Evolutionary conservation across 2,888 invertebrate genomes (phyloP).

Genomic region (Steromphala cineraria): DNA sequence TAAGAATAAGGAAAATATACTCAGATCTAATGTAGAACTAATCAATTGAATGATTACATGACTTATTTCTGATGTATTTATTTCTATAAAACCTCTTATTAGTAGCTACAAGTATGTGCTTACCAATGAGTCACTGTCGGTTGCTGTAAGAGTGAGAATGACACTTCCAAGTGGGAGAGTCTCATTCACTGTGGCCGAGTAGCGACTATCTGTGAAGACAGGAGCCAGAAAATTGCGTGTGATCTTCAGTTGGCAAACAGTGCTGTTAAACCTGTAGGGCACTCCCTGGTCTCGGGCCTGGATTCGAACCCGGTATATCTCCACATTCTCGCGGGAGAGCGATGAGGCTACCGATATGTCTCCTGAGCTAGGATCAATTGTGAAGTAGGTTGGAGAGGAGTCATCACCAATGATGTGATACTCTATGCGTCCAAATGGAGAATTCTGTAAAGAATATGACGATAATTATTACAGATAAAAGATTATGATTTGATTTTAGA

Average conservation of each 20-base stretch:
- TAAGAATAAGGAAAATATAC: background rate
- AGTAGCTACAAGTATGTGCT: constrained; percentile 1
- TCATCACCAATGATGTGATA: constrained; percentile 69
- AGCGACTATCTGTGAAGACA: constrained; percentile 38
- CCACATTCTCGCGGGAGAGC: constrained; percentile 49
- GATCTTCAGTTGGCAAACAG: constrained; percentile 53
- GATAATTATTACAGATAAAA: too few species aligned
- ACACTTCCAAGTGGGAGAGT: constrained; percentile 53
- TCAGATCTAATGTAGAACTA: background rate
- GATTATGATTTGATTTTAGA: too few species aligned
- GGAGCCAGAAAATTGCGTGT: constrained; percentile 64
- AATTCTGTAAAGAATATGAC: constrained; percentile 33
- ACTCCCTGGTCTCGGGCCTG: constrained; percentile 63
- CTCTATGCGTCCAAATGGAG: constrained; percentile 57
- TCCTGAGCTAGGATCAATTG: constrained; percentile 50
- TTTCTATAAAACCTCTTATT: background rate
- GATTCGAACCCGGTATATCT: constrained; percentile 62
- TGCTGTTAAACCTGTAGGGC: constrained; percentile 53
- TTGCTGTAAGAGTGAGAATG: constrained; percentile 60
- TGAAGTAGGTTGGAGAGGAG: constrained; percentile 61
- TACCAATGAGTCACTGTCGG: constrained; percentile 60
- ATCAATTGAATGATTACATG: too few species aligned
- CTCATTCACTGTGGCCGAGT: constrained; percentile 48
- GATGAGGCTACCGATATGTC: constrained; percentile 52
- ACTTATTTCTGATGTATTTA: too few species aligned